phyloP scores from a whole-genome alignment of 2,888 invertebrate genomes.

The Agrochola lychnidis region DNA sequence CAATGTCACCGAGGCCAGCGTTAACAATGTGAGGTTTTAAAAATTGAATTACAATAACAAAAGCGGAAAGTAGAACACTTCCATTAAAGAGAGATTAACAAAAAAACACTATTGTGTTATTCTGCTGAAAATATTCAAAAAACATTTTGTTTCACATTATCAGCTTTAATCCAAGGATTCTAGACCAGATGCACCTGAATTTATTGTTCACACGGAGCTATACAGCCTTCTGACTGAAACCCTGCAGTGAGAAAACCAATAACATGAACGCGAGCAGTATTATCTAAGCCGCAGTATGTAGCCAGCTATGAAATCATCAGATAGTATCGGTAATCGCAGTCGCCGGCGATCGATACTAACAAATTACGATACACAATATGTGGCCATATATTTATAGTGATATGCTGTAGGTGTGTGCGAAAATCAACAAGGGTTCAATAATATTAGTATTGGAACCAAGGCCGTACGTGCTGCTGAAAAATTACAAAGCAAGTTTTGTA shows the following conservation, averaged over 20 bases:
- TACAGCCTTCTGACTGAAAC: not conserved
- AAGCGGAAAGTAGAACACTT: slow-evolving; percentile 42
- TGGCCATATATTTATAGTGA: slow-evolving; percentile 32
- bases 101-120: slow-evolving; percentile 23
- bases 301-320: slow-evolving; percentile 37
- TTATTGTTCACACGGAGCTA: slow-evolving; percentile 16
- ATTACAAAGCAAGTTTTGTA: not conserved
- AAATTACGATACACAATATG: slow-evolving; percentile 41
- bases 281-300: slow-evolving; percentile 31
- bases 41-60: slow-evolving; percentile 55
- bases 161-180: not conserved
- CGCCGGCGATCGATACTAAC: slow-evolving; percentile 50
- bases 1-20: slow-evolving; percentile 46
- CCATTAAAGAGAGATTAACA: slow-evolving; percentile 44
- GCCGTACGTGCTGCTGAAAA: not conserved
- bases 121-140: slow-evolving; percentile 11
- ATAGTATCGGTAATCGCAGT: slow-evolving; percentile 49
- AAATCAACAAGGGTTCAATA: slow-evolving; percentile 38
- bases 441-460: slow-evolving; percentile 37
- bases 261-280: slow-evolving; percentile 25
- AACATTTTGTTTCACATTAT: not conserved
- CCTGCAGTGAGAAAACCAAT: slow-evolving; percentile 11
- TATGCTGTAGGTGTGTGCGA: slow-evolving; percentile 30
- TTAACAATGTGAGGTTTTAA: slow-evolving; percentile 35
- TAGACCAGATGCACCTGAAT: slow-evolving; percentile 15